These are phyloP conservation scores for Galerucella nymphaeae DNA, from an alignment of 2,888 invertebrate genomes.

Conservation along the genomic window DNA sequence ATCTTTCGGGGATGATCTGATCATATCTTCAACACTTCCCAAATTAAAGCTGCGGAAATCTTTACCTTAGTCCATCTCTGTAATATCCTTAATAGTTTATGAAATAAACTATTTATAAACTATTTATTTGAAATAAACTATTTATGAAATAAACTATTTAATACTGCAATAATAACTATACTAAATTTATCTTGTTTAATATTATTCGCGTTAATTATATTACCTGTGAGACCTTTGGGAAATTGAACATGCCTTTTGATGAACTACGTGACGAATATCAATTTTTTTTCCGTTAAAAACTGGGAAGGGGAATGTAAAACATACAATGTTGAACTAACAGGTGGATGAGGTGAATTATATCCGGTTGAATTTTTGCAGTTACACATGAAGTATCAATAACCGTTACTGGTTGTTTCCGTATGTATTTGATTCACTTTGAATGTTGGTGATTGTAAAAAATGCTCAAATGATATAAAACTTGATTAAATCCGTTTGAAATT, in stretches of 20 bases:
- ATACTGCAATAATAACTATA: no score
- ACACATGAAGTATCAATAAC: not conserved
- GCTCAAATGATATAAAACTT: no score
- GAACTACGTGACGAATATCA: not conserved
- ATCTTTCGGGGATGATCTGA: no score
- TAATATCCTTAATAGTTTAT: no score
- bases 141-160: no score
- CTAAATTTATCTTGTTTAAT: not conserved
- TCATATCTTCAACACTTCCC: no score
- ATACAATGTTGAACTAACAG: not conserved
- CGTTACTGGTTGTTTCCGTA: not conserved
- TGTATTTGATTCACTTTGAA: not conserved
- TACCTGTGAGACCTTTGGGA: not conserved
- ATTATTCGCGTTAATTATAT: not conserved
- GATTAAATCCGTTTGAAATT: no score
- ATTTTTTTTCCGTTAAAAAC: not conserved
- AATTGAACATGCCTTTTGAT: not conserved
- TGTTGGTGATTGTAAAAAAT: not conserved
- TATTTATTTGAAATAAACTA: no score
- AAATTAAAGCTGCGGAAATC: no score
- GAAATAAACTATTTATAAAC: no score
- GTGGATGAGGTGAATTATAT: not conserved
- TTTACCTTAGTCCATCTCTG: no score
- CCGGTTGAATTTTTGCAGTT: slow-evolving; percentile 4
- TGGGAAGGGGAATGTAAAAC: not conserved